Conservation (phyloP, 2,797 vertebrate genomes). For the Atherinosoma microstoma region DNA sequence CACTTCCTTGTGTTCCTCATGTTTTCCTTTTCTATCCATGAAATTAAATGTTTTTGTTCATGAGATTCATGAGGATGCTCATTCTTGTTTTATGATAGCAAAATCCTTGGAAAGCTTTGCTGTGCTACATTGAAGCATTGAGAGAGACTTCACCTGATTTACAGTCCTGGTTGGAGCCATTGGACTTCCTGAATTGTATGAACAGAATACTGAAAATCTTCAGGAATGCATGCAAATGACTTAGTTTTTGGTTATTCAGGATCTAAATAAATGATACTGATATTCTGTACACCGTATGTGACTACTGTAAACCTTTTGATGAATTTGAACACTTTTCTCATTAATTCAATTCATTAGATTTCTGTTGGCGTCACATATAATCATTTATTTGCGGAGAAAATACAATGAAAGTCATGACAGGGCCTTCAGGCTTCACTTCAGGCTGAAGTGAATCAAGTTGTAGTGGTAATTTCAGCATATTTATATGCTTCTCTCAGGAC, state of each 20-base stretch:
- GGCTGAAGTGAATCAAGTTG: neutral
- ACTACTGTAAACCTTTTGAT: no score
- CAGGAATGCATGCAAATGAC: no score
- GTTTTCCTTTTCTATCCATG: conserved; percentile 15
- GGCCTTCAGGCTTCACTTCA: neutral
- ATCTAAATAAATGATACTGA: no score
- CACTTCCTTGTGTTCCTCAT: conserved; percentile 15
- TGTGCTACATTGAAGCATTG: neutral
- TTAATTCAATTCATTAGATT: no score
- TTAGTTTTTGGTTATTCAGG: no score
- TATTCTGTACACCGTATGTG: no score
- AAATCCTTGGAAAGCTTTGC: neutral
- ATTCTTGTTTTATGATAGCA: conserved; percentile 4
- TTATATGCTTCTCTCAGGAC: no score
- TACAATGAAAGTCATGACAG: neutral
- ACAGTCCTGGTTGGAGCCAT: neutral
- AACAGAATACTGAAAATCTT: neutral
- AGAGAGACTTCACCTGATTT: neutral
- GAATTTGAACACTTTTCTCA: no score
- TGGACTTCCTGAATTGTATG: no score
- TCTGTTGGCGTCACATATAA: no score
- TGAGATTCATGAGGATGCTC: neutral
- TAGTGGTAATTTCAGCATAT: neutral
- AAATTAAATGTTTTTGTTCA: conserved; percentile 27
- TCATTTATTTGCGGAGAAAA: neutral